Evolutionary conservation across 2,888 invertebrate genomes (phyloP).

Genomic region (Eumacrocentrus americanus): DNA sequence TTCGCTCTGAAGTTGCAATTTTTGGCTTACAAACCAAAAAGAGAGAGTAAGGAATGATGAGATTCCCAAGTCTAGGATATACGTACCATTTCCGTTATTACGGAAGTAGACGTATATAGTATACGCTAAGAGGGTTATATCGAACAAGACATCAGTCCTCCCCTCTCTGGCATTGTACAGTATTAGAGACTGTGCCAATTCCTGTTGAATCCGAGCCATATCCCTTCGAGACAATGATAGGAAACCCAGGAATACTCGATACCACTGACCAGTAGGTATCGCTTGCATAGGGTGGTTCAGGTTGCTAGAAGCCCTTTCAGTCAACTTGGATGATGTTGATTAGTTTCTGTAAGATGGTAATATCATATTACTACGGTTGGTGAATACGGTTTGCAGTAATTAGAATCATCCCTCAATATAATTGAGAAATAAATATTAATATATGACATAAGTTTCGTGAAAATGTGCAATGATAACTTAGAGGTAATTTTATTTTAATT

Average conservation of each 20-base stretch:
- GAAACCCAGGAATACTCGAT: neutral
- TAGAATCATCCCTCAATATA: too few relatives aligned
- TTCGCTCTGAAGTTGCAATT: too few relatives aligned
- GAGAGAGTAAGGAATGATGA: too few relatives aligned
- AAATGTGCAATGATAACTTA: neutral
- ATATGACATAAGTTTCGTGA: too few relatives aligned
- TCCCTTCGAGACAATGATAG: neutral
- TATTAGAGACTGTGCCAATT: constrained; percentile 14
- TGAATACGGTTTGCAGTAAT: too few relatives aligned
- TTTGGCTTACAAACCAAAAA: too few relatives aligned
- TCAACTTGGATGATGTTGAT: neutral
- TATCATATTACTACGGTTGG: too few relatives aligned
- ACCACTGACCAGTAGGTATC: constrained; percentile 21
- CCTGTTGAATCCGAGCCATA: constrained; percentile 20
- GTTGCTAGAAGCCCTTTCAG: neutral
- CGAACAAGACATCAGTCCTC: too few relatives aligned
- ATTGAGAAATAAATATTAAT: too few relatives aligned
- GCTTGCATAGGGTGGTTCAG: constrained; percentile 6
- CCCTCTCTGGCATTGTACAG: neutral
- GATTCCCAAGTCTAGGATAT: neutral
- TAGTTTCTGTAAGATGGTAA: too few relatives aligned
- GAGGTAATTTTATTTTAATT: constrained; percentile 17
- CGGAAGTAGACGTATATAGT: constrained; percentile 13
- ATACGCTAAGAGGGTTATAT: neutral
- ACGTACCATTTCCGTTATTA: neutral